Conservation (phyloP, 2,888 invertebrate species). For the Hololepta plana region DNA sequence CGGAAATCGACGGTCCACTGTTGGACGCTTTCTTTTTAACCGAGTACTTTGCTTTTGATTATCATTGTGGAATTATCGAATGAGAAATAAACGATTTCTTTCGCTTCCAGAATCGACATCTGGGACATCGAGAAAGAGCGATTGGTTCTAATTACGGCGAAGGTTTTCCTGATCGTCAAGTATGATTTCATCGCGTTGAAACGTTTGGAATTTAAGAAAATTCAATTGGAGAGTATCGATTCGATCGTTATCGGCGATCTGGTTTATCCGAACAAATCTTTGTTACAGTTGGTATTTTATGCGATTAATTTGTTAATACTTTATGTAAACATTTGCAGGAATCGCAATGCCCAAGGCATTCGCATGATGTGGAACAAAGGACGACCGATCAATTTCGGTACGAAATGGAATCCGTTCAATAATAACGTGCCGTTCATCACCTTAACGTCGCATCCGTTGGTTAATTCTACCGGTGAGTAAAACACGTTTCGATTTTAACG, state of each 20-base stretch:
- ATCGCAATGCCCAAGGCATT: conserved; percentile 54
- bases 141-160: conserved; percentile 54
- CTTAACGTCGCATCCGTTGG: conserved; percentile 63
- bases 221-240: conserved; percentile 49
- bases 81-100: conserved; percentile 2
- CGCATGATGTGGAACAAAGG: conserved; percentile 64
- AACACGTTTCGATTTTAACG: neutral
- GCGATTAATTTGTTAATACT: conserved; percentile 1
- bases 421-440: conserved; percentile 62
- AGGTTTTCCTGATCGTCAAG: conserved; percentile 53
- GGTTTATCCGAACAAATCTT: conserved; percentile 61
- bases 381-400: conserved; percentile 43
- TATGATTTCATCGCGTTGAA: conserved; percentile 75
- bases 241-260: conserved; percentile 58
- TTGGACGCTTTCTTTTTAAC: conserved; percentile 64
- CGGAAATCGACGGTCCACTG: conserved; percentile 49
- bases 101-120: conserved; percentile 51
- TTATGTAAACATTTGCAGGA: conserved; percentile 29
- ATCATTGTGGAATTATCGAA: neutral
- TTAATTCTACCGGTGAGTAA: conserved; percentile 47
- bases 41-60: conserved; percentile 38
- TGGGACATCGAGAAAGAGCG: conserved; percentile 80
- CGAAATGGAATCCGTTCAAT: conserved; percentile 76
- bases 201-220: conserved; percentile 49
- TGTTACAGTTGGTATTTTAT: conserved; percentile 58